Evolutionary conservation across 2,888 invertebrate species (phyloP), one percentile per base, ranked within the genome.

Genomic region (Dione juno): DNA sequence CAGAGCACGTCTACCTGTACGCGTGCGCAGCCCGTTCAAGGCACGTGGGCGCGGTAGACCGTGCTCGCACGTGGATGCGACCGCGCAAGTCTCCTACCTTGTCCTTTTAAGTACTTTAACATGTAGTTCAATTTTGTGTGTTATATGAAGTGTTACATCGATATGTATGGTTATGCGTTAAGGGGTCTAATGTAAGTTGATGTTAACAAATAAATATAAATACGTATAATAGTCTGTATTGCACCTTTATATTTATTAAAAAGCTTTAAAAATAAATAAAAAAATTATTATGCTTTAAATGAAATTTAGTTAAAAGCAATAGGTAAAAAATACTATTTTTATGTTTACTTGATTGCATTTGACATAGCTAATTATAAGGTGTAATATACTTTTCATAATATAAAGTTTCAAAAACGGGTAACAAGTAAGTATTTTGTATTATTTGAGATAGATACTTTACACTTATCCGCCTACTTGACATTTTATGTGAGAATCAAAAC

Each of bases 21-120:
- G 83, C 81, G 82, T 81, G 81, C 79, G 72, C 63, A 59, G 73
- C 74, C 73, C 70, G 77, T 63, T 72, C 73, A 74, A 72, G 80
- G 83, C 88, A 86, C 88, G 88, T 86, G 88, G 82, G 82, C 76
- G 82, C 85, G 77, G 37, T 78, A 78, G 79, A 79, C 83, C 88
- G 82, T 82, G 82, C 73, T 72, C 80, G 80, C 89, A 89, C 90
- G 89, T 89, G 90, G 86, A 76, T 41, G 76, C 83, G 79, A 53
- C 79, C 79, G 78, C 79, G 81, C 82, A 81, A 78, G 78, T 81
- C 80, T 79, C 82, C 80, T 76, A 69, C 76, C 63, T 59, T 70
- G 73, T 67, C 71, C 72, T 58, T 64, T 72, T 78, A 77, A 84
- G 84, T 84, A 79, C 59, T 67, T 79, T 81, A 74, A 77, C 84